Conservation (phyloP, 2,888 invertebrate species). For the Ischnura elegans region DNA sequence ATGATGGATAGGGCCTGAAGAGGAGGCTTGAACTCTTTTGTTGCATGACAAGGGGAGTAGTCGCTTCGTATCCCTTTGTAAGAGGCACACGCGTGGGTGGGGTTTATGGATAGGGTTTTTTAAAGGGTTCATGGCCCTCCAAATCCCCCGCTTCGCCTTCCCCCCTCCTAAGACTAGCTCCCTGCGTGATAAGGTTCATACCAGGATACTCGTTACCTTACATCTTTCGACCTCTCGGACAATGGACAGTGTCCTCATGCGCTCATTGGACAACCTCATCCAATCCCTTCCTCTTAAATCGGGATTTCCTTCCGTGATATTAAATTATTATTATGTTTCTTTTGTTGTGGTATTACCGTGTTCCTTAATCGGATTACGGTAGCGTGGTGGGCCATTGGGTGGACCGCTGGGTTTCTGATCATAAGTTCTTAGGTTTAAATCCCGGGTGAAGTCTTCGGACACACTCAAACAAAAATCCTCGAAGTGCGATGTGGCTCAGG, state of each 20-base stretch:
- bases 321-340: too few relatives aligned
- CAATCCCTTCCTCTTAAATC: background rate
- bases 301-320: background rate
- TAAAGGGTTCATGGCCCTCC: background rate
- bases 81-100: background rate
- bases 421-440: too few relatives aligned
- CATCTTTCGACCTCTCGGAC: conserved; percentile 24
- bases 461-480: too few relatives aligned
- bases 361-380: too few relatives aligned
- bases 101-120: background rate
- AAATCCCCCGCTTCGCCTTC: background rate
- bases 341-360: too few relatives aligned
- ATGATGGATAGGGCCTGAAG: conserved; percentile 9
- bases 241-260: background rate
- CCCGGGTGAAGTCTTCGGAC: too few relatives aligned
- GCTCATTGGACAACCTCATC: background rate
- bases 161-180: background rate
- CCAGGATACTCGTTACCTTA: background rate
- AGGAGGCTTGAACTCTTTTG: background rate
- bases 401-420: too few relatives aligned
- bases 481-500: too few relatives aligned
- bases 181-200: background rate
- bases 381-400: too few relatives aligned
- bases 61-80: background rate
- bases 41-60: background rate